Base-by-base conservation (phyloP, 2,113 vertebrate genomes). In the Hemiscyllium ocellatum region DNA sequence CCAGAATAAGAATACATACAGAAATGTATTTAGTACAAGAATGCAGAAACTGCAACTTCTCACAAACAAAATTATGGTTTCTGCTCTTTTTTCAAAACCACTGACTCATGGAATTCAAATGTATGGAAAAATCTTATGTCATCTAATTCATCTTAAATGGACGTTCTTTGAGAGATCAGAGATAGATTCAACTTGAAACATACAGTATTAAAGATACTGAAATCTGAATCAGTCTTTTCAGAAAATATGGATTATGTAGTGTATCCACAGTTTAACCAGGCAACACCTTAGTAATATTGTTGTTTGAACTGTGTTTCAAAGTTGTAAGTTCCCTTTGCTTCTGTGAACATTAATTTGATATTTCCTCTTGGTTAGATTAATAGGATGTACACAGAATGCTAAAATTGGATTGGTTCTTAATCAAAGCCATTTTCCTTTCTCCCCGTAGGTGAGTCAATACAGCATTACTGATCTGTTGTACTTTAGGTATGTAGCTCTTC, bases 161-260 rank as follows among this genome's bases (percentile, higher is more conserved):
- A 61, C 2, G 12, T 2, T 52, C 72, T 95, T 95, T 52, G 33
- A 72, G 68, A 52, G 26, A 95, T 95, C 94, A 72, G 94, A 52
- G 26, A 95, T 95, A 76, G 72, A 95, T 95, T 95, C 42, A 95
- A 26, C 72, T 76, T 95, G 94, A 95, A 95, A 95, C 69, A 29
- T 95, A 52, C 15, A 72, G 94, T 72, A 70, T 19, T 94, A 29
- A 72, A 24, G 66, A 70, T 95, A 76, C 69, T 52, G 89, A 95
- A 72, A 50, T 70, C 20, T 72, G 65, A 50, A 95, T 72, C 91
- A 94, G 91, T 68, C 86, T 94, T 94, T 76, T 17, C 52, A 95
- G 69, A 47, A 47, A 26, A 33, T 42, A 72, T 47, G 72, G 68
- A 42, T 15, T 95, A 52, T 72, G 69, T 76, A 95, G 94, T 95